Base-by-base conservation (phyloP, 2,888 invertebrate genomes). In the Hartigia nigra region DNA sequence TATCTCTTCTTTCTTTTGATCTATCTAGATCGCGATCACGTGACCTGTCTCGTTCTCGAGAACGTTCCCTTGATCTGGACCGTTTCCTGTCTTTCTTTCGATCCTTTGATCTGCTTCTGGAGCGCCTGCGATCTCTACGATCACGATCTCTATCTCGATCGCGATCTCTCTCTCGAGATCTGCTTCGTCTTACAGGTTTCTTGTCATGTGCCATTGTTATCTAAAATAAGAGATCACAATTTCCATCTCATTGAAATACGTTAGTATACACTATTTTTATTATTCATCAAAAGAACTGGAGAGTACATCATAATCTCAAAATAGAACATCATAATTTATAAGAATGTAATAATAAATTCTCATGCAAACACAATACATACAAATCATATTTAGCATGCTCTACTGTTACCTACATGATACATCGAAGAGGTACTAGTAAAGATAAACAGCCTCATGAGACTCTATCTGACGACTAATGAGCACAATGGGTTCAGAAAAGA, bases 141-240 rank as follows among this genome's bases (percentile, higher is more conserved):
- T 93, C 88, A 91, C 80, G 87, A 89, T 80, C 93, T 91, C 78
- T 92, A 91, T 90, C 92, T 92, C 88, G 92, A 91, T 76, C 93
- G 31, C 87, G 88, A 70, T 88, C 88, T 31, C 92, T 87, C 77
- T 92, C 92, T 14, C 91, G 90, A 1, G 93, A 93, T 78, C 93
- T 92, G 32, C 93, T 93, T 12, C 93, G 92, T 23, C 93, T 85
- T 39, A 82, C 75, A 23, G 85, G 88, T 81, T 93, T 93, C 85
- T 93, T 93, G 76, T 94, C 94, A 79, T 92, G 92, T 1, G 91
- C 93, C 91, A 92, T 92, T 76, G 77, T 80, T 80, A 31, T 35
- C 72, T 77, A n/a, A 32, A 74, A 74, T 12, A 12, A 70, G 12
- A 70, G 2, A 70, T 23, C 70, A 14, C 70, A 31, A 31, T 31